A percentile compares a stretch with the other conserved stretches of the same genome.
These are phyloP conservation scores for Palaemon carinicauda DNA, from an alignment of 1,140 invertebrate genomes.

Conservation along the genomic window DNA sequence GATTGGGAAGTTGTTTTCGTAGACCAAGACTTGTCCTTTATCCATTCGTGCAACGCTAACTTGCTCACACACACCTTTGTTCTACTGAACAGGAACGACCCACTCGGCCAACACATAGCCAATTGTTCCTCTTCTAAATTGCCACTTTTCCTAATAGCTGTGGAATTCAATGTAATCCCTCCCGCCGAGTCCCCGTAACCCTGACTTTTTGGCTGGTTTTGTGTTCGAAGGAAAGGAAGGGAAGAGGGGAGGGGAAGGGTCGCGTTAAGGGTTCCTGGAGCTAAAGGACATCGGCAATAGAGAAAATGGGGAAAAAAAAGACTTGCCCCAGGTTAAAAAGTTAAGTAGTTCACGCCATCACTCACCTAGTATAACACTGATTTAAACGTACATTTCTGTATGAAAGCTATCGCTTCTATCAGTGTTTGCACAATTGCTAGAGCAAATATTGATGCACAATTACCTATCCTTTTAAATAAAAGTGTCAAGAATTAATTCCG, in stretches of 20 bases:
- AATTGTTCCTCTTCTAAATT: slow-evolving; percentile 41
- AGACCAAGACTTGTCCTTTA: no score
- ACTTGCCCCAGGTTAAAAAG: background rate
- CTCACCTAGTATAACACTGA: no score
- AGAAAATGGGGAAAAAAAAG: background rate
- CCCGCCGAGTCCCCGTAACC: background rate
- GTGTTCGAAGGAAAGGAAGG: background rate
- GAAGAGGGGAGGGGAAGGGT: background rate
- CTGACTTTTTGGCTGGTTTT: background rate
- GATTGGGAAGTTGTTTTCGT: background rate
- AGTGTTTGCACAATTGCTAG: no score
- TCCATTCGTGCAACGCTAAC: background rate
- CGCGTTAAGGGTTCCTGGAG: background rate
- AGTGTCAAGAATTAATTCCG: no score
- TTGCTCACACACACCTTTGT: background rate
- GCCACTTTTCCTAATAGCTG: slow-evolving; percentile 46
- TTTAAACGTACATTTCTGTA: no score
- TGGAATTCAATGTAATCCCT: slow-evolving; percentile 42
- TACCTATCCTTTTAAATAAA: no score
- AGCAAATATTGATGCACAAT: no score
- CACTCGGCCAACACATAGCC: slow-evolving; percentile 34
- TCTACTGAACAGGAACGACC: background rate
- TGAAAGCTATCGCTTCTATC: no score
- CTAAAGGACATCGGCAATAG: background rate
- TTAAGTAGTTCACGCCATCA: background rate